Evolutionary conservation across 2,888 invertebrate genomes (phyloP).

Genomic region (Oscheius myriophilus): DNA sequence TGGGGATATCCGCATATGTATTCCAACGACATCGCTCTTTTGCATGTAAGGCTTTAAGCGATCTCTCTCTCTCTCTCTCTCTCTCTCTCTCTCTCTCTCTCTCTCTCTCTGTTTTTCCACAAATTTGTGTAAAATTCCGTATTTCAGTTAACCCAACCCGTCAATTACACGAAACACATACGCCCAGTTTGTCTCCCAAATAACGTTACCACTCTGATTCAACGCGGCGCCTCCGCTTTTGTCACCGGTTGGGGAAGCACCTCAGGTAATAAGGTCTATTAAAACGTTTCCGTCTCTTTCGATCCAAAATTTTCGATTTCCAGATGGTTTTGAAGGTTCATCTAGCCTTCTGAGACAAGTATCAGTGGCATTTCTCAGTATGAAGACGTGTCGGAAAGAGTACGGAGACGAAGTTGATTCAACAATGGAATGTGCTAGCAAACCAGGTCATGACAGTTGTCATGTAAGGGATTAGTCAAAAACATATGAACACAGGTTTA

Average conservation of each 20-base stretch:
- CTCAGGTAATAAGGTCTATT: neutral
- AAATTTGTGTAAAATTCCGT: too few species aligned
- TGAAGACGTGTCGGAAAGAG: neutral
- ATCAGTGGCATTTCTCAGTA: neutral
- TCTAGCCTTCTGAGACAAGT: neutral
- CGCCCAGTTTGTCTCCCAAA: slow-evolving; percentile 8
- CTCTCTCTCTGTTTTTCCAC: too few species aligned
- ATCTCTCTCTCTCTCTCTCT: too few species aligned
- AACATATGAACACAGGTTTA: neutral
- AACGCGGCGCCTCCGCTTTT: neutral
- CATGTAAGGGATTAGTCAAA: neutral
- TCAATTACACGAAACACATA: slow-evolving; percentile 1
- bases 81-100: too few species aligned
- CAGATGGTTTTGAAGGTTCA: too few species aligned
- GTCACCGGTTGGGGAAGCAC: slow-evolving; percentile 4
- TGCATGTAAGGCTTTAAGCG: neutral
- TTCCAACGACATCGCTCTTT: slow-evolving; percentile 3
- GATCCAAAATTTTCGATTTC: too few species aligned
- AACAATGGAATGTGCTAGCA: slow-evolving; percentile 1
- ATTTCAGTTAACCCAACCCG: neutral
- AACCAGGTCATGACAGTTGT: slow-evolving; percentile 5
- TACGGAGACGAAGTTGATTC: neutral
- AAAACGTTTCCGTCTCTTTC: too few species aligned
- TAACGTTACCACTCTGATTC: neutral
- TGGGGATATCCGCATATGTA: neutral